phyloP scores from a whole-genome alignment of 2,888 invertebrate genomes.

The Ischnura elegans region DNA sequence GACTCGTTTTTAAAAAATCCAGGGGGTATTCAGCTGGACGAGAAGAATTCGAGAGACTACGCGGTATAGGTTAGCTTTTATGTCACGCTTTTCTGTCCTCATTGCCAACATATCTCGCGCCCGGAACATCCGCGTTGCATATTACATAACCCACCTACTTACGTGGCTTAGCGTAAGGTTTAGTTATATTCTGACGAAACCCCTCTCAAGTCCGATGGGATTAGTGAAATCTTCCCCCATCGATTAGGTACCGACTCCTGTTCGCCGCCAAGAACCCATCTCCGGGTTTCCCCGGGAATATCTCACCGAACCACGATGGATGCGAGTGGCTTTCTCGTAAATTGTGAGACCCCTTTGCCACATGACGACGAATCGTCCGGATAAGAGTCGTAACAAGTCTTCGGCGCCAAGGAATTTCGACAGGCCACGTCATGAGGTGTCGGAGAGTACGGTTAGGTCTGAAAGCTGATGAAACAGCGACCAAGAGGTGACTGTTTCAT shows the following conservation, averaged over 20 bases:
- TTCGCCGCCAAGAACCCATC: background rate
- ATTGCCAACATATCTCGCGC: background rate
- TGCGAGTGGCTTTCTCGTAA: background rate
- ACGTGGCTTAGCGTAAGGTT: background rate
- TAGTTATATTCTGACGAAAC: background rate
- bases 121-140: background rate
- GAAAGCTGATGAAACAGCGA: background rate
- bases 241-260: background rate
- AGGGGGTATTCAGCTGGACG: background rate
- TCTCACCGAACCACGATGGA: background rate
- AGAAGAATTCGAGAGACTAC: background rate
- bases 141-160: background rate
- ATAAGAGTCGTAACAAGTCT: background rate
- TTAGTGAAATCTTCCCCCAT: background rate
- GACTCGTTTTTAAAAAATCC: background rate
- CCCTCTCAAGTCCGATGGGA: background rate
- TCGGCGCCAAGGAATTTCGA: background rate
- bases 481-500: no score
- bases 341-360: background rate
- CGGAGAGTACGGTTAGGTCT: background rate
- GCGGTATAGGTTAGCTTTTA: background rate
- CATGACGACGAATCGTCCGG: background rate
- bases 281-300: background rate
- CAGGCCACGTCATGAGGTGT: background rate
- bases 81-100: background rate